These are phyloP conservation scores for Pyrgilauda ruficollis DNA, from an alignment of 2,113 vertebrate genomes.

Conservation along the genomic window DNA sequence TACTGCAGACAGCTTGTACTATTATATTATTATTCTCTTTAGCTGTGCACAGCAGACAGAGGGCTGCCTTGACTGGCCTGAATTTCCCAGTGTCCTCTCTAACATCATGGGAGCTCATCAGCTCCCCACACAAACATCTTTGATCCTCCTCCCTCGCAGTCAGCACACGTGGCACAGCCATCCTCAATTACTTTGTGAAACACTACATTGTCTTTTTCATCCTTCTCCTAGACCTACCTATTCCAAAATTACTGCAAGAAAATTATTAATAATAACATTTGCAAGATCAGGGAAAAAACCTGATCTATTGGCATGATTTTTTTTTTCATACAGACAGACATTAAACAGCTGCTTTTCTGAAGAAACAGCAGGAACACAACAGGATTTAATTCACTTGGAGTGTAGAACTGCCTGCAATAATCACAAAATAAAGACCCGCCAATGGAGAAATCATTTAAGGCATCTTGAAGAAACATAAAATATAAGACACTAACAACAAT, in stretches of 20 bases:
- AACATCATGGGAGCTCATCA: background rate
- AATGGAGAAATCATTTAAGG: background rate
- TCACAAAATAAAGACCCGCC: background rate
- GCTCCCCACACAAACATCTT: background rate
- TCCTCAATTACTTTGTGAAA: background rate
- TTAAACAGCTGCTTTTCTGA: background rate
- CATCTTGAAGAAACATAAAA: background rate
- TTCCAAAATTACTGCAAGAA: background rate
- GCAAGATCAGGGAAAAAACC: background rate
- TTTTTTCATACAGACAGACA: background rate
- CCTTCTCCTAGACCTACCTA: background rate
- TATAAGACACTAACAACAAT: background rate
- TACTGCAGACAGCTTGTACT: background rate
- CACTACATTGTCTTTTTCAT: background rate
- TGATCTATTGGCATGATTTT: background rate
- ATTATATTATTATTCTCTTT: background rate
- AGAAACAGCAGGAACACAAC: background rate
- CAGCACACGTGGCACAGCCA: background rate
- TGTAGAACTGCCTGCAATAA: background rate
- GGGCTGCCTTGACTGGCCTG: background rate
- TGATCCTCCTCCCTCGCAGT: background rate
- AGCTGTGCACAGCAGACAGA: background rate
- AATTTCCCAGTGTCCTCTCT: background rate
- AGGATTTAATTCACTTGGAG: conserved; percentile 1
- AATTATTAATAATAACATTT: background rate